Conservation (phyloP, 2,888 invertebrate species). For the Pseudoips prasinana region DNA sequence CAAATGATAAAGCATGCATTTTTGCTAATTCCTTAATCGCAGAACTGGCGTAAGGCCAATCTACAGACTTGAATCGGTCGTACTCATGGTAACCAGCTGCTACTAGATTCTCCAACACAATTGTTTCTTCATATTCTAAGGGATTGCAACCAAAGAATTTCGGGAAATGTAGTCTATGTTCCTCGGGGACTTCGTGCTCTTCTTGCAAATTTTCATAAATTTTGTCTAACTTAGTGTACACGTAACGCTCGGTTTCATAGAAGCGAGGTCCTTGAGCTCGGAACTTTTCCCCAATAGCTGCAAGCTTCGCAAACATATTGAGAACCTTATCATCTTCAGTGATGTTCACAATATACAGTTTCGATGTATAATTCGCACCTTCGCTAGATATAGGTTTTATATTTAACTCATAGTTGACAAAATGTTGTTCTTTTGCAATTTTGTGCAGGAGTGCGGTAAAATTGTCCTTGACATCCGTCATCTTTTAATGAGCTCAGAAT, state of each 20-base stretch:
- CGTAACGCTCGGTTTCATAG: conserved; percentile 45
- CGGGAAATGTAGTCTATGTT: conserved; percentile 42
- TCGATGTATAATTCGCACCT: conserved; percentile 47
- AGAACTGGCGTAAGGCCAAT: conserved; percentile 52
- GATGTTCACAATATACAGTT: conserved; percentile 31
- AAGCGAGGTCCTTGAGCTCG: conserved; percentile 32
- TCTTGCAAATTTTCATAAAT: conserved; percentile 42
- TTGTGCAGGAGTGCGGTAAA: conserved; percentile 16
- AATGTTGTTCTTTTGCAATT: conserved; percentile 29
- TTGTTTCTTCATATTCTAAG: conserved; percentile 40
- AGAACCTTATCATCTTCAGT: conserved; percentile 23
- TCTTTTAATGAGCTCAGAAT: conserved; percentile 2
- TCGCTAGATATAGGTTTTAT: conserved; percentile 31
- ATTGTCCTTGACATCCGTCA: conserved; percentile 11
- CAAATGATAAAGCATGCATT: conserved; percentile 63
- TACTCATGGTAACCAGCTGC: conserved; percentile 43
- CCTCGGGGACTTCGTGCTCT: conserved; percentile 32
- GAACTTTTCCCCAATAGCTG: conserved; percentile 41
- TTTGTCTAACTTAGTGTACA: conserved; percentile 43
- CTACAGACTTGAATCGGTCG: conserved; percentile 48
- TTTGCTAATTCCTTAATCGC: conserved; percentile 53
- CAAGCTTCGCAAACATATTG: conserved; percentile 52
- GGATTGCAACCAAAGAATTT: conserved; percentile 46
- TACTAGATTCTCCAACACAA: conserved; percentile 56
- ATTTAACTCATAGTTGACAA: conserved; percentile 23